Base-by-base conservation (phyloP, 2,113 vertebrate genomes). In the Columba livia region DNA sequence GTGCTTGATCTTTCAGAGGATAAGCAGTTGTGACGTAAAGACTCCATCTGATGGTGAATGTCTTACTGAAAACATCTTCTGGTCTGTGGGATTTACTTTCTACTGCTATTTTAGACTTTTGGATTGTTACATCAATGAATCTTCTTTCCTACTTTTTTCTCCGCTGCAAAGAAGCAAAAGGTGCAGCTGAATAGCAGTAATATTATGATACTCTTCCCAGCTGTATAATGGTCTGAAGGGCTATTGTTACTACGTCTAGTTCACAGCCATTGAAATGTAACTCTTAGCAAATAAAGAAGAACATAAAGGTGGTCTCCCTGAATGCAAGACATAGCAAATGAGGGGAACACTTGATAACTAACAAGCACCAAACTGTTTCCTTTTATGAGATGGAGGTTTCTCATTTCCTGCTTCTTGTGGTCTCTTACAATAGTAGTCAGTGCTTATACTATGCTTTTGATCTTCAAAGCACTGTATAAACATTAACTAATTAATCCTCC, bases 401-500 rank as follows among this genome's bases (percentile, higher is more conserved):
- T 93, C 54, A 80, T 93, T 83, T 93, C 88, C 82, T 90, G 79
- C 31, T 85, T 70, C 85, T 83, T 73, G 25, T 78, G 48, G 54
- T 29, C 71, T 95, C 58, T 74, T 92, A 58, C 44, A 85, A 44
- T 47, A 66, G 4, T 47, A 54, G 64, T 77, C 62, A 25, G 32
- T 58, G 38, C n/a, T 92, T 83, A 83, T 62, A 58, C 28, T 1
- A 2, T 80, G 60, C n/a, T 78, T 92, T 90, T 92, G 64, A 83
- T 95, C 75, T 90, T 89, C 79, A 66, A 95, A 93, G 51, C 26
- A 42, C 36, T 54, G 38, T 57, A 71, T 78, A 90, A 94, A 85
- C 51, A 62, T 74, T 56, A 92, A 40, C 18, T 88, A 93, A 92
- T 90, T 86, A 88, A 94, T 93, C 71, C 64, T 93, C 34, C 65